Conservation (phyloP, 2,113 vertebrate genomes). For the Phylloscopus whistleri region DNA sequence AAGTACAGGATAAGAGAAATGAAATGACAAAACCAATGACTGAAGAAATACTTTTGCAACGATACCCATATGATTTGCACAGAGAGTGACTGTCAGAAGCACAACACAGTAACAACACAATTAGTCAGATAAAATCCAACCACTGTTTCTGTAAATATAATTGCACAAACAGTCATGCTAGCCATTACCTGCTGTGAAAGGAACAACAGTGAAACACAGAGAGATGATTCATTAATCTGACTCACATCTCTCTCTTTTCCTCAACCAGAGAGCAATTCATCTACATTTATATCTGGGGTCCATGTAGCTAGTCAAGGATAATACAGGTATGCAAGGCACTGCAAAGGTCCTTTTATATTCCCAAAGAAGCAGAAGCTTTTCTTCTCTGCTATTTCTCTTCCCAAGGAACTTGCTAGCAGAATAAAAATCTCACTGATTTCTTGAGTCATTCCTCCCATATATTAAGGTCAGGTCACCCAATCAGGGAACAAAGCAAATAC, state of each 20-base stretch:
- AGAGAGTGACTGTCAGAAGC: background rate
- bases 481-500: background rate
- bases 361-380: background rate
- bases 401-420: background rate
- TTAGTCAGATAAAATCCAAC: background rate
- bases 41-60: background rate
- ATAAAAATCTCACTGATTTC: background rate
- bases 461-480: background rate
- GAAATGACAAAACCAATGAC: background rate
- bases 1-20: background rate
- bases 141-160: background rate
- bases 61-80: background rate
- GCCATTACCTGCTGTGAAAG: background rate
- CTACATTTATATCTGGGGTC: background rate
- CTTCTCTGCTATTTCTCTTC: background rate
- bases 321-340: background rate
- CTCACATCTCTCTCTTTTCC: background rate
- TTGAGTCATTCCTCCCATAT: background rate
- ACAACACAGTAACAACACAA: background rate
- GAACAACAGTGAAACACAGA: background rate
- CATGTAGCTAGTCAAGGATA: background rate
- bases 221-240: constrained; percentile 7
- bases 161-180: background rate
- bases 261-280: background rate
- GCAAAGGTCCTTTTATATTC: background rate